phyloP scores from a whole-genome alignment of 1,140 invertebrate genomes.

The Magallana gigas region DNA sequence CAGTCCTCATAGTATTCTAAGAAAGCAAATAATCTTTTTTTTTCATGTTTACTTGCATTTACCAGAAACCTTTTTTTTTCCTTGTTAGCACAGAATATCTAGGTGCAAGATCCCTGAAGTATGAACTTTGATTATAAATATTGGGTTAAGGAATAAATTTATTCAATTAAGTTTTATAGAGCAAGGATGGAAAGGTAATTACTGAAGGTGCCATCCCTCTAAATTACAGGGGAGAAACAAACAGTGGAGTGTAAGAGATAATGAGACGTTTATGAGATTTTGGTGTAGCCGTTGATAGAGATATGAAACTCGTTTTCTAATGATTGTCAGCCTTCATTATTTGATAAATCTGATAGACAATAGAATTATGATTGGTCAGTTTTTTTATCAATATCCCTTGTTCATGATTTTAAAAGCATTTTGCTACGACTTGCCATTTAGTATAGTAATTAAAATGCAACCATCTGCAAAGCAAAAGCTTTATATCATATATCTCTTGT shows the following conservation, averaged over 20 bases:
- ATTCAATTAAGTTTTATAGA: constrained; percentile 26
- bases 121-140: not conserved
- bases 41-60: too few relatives aligned
- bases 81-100: too few relatives aligned
- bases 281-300: not conserved
- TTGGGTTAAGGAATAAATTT: constrained; percentile 11
- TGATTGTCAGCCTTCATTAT: not conserved
- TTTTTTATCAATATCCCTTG: too few relatives aligned
- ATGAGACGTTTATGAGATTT: not conserved
- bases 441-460: too few relatives aligned
- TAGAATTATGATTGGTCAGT: not conserved
- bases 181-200: constrained; percentile 13
- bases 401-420: too few relatives aligned
- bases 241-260: not conserved
- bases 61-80: too few relatives aligned
- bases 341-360: not conserved
- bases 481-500: too few relatives aligned
- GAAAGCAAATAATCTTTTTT: too few relatives aligned
- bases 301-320: constrained; percentile 42
- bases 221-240: not conserved
- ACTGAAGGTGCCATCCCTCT: not conserved
- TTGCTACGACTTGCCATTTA: too few relatives aligned
- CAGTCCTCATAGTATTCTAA: too few relatives aligned
- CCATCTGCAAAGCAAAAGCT: too few relatives aligned
- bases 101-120: not conserved